phyloP scores from a whole-genome alignment of 2,888 invertebrate species.

The Drosophila glabriapex region DNA sequence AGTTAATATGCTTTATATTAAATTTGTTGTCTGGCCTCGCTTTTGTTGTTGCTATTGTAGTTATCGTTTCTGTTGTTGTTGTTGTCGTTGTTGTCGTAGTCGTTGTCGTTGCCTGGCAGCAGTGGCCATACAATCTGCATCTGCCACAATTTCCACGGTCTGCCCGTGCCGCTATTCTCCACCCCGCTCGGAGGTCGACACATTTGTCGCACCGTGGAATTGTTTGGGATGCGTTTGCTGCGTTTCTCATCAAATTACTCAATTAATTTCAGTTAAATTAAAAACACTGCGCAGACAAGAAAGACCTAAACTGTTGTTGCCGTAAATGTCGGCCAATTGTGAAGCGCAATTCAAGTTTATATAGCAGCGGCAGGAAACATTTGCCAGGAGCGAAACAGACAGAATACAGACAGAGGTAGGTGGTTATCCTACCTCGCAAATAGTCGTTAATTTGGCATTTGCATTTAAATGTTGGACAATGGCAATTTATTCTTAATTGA shows the following conservation, averaged over 20 bases:
- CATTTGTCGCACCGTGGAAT: conserved; percentile 48
- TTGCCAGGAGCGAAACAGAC: conserved; percentile 12
- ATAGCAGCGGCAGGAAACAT: conserved; percentile 18
- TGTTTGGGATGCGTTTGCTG: conserved; percentile 57
- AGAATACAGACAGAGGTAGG: conserved; percentile 11
- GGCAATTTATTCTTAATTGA: conserved; percentile 47
- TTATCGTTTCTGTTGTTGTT: conserved; percentile 4
- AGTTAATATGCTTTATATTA: conserved; percentile 79
- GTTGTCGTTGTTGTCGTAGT: conserved; percentile 3
- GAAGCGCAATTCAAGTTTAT: conserved; percentile 29
- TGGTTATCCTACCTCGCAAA: conserved; percentile 40
- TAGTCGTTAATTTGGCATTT: conserved; percentile 61
- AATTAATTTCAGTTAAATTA: conserved; percentile 75
- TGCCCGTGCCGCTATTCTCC: neutral
- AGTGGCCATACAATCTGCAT: conserved; percentile 69
- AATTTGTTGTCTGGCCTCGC: conserved; percentile 62
- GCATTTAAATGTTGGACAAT: conserved; percentile 57
- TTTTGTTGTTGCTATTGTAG: conserved; percentile 23
- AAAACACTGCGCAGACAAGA: conserved; percentile 44
- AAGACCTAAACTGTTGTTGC: conserved; percentile 19
- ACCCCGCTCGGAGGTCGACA: conserved; percentile 6
- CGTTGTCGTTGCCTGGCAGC: conserved; percentile 37
- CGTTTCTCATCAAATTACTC: conserved; percentile 73
- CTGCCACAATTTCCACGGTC: conserved; percentile 60
- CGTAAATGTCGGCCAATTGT: conserved; percentile 22